Conservation (phyloP, 53 echinoderm and acorn worm species). For the Stichopus horrens region DNA sequence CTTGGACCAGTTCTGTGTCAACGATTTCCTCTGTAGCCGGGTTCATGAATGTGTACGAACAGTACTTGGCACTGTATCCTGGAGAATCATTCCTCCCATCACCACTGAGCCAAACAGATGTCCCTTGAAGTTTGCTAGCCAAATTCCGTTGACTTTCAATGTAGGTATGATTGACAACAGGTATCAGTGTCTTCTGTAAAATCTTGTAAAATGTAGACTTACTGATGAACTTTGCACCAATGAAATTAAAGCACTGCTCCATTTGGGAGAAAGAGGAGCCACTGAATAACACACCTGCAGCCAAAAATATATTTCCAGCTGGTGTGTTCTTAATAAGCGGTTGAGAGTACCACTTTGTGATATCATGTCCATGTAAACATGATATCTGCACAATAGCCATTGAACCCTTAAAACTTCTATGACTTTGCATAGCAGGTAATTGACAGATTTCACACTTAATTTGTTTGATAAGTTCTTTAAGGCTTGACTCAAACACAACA, state of each 20-base stretch:
- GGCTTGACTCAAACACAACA: conserved; percentile 54
- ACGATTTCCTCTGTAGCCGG: conserved; percentile 24
- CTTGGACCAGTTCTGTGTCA: conserved; percentile 36
- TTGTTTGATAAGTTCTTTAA: conserved; percentile 37
- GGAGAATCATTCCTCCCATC: conserved; percentile 57
- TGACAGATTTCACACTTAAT: conserved; percentile 44
- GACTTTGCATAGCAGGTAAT: background rate
- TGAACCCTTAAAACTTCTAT: conserved; percentile 17
- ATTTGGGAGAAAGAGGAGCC: conserved; percentile 24
- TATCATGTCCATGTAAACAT: conserved; percentile 45
- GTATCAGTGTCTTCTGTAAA: background rate
- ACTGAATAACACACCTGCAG: conserved; percentile 40
- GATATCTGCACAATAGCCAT: conserved; percentile 35
- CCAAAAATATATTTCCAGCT: conserved; percentile 33
- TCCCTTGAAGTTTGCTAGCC: background rate
- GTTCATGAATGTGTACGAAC: conserved; percentile 53
- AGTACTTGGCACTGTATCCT: conserved; percentile 47
- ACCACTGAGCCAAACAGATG: conserved; percentile 34
- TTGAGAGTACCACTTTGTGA: conserved; percentile 46
- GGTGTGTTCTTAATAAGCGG: conserved; percentile 48
- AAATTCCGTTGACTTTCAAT: background rate
- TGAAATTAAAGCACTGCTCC: background rate
- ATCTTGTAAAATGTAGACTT: background rate
- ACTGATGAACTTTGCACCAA: conserved; percentile 16
- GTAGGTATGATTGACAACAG: conserved; percentile 21